Evolutionary conservation across 2,888 invertebrate genomes (phyloP).

Genomic region (Nephrocerus scutellatus): DNA sequence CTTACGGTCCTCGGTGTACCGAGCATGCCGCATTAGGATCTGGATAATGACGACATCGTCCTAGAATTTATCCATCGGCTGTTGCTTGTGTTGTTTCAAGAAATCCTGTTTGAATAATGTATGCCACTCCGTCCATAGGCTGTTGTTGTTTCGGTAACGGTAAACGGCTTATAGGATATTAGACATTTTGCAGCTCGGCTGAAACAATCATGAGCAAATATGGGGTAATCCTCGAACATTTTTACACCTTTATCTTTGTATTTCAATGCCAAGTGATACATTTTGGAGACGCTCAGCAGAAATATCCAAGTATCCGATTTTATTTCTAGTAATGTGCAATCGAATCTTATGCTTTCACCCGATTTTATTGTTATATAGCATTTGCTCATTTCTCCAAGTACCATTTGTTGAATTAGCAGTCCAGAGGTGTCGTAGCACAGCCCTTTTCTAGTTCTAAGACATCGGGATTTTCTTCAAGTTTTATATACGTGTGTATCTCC

Average conservation of each 20-base stretch:
- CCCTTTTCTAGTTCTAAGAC: conserved; percentile 49
- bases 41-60: too few species aligned
- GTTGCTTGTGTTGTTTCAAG: too few species aligned
- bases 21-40: too few species aligned
- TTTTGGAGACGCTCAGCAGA: conserved; percentile 44
- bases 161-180: conserved; percentile 55
- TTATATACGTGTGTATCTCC: too few species aligned
- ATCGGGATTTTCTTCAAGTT: too few species aligned
- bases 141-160: too few species aligned
- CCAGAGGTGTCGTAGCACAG: conserved; percentile 46
- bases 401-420: conserved; percentile 49
- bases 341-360: conserved; percentile 33
- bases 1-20: too few species aligned
- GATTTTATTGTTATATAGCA: conserved; percentile 43
- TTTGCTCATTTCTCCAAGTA: conserved; percentile 47
- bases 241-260: conserved; percentile 53
- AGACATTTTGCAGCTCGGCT: conserved; percentile 66
- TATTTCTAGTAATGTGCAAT: conserved; percentile 43
- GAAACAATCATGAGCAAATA: conserved; percentile 68
- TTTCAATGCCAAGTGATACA: conserved; percentile 44
- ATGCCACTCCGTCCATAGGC: too few species aligned
- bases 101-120: too few species aligned
- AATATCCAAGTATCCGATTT: conserved; percentile 46
- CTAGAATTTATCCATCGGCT: too few species aligned
- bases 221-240: conserved; percentile 57